Evolutionary conservation across 1,140 invertebrate species (phyloP), one percentile per base, ranked within the genome.

Genomic region (Macrosteles quadrilineatus): DNA sequence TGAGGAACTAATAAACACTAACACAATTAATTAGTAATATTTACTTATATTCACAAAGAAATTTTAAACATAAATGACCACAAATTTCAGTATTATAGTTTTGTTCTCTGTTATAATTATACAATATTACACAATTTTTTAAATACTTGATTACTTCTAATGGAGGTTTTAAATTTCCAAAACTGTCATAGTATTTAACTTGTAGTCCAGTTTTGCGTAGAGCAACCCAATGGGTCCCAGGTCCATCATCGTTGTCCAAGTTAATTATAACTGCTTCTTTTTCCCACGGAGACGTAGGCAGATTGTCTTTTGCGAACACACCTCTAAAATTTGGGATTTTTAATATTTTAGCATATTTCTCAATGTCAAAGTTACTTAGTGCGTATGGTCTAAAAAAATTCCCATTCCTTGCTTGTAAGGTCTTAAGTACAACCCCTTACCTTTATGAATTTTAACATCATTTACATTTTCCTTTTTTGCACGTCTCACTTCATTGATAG

Each of bases 161-260:
- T 4, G 40, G 63, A 1, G 63, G 63, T 40, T 40, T 65, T 14
- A 65, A 4, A 40, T 65, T 36, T 6, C 32, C 32, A 40, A 65
- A 40, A 21, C 31, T 32, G 25, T 65, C 63, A 65, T 32, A 70
- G 31, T 64, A 66, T 19, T 63, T 27, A 23, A 63, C 68, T 19
- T 23, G n/a, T 25, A n/a, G 19, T 30, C 30, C 55, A 14, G 62
- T 27, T 72, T 79, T 80, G 30, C 70, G 67, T 57, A 79, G 79
- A 25, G 73, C 71, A 30, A 76, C 73, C 78, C 78, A 80, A 71
- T 80, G 77, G 6, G 75, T 80, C 1, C 77, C 76, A 32, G 57
- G 45, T 14, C 72, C 70, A 17, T 67, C 14, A 59, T 55, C 65
- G 45, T 73, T 66, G 71, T 80, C 75, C 1, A 79, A 45, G 72